These are phyloP conservation scores for Coptodon rendalli DNA, from an alignment of 2,113 vertebrate genomes.

Conservation along the genomic window DNA sequence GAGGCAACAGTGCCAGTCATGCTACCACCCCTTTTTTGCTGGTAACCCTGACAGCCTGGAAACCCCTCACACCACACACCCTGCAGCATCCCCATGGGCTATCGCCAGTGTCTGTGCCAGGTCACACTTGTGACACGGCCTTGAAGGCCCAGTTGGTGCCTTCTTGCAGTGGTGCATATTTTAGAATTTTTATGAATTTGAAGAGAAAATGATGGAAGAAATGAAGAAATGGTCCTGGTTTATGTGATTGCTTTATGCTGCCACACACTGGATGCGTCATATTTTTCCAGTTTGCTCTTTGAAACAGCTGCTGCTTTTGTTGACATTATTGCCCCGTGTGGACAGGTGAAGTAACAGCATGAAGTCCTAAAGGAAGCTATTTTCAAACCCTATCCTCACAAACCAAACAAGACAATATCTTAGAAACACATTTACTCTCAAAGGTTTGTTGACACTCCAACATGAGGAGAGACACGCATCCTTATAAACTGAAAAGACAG, in stretches of 20 bases:
- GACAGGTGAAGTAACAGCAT: conserved; percentile 8
- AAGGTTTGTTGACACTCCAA: conserved; percentile 15
- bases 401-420: conserved; percentile 9
- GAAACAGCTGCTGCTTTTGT: neutral
- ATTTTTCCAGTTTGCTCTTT: neutral
- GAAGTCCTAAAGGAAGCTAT: neutral
- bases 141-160: conserved; percentile 10
- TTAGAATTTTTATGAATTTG: neutral
- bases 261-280: neutral
- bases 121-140: conserved; percentile 37
- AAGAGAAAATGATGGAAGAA: neutral
- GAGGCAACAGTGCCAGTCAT: conserved; percentile 57
- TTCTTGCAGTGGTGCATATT: neutral
- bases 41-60: conserved; percentile 58
- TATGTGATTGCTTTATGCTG: neutral
- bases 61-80: conserved; percentile 36
- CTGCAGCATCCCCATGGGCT: conserved; percentile 40
- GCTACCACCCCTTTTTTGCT: conserved; percentile 3
- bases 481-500: neutral
- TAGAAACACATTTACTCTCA: conserved; percentile 3
- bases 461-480: neutral
- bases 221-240: neutral
- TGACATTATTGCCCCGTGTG: conserved; percentile 16
- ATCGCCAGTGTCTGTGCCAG: conserved; percentile 37
- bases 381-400: neutral